phyloP scores from a whole-genome alignment of 1,140 invertebrate genomes.

The Cyphomyrmex costatus region DNA sequence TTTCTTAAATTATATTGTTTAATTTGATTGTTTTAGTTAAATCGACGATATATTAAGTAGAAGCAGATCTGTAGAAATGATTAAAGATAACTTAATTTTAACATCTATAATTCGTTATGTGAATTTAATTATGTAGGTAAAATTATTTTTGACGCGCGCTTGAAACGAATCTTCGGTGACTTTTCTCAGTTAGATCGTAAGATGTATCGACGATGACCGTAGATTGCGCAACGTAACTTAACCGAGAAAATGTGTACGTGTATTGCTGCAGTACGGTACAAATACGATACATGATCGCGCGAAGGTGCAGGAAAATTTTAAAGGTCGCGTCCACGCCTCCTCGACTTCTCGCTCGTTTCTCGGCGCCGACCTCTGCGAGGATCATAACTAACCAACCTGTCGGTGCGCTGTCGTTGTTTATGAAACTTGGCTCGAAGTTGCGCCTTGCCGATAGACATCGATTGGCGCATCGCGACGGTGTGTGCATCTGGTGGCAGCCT shows the following conservation, averaged over 20 bases:
- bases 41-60: no score
- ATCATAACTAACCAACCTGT: conserved; percentile 81
- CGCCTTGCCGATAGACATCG: conserved; percentile 51
- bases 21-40: no score
- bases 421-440: conserved; percentile 71
- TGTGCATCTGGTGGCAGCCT: conserved; percentile 62
- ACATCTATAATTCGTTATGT: neutral
- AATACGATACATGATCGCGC: conserved; percentile 58
- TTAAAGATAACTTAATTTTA: no score
- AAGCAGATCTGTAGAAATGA: no score
- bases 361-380: conserved; percentile 65
- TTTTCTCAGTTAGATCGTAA: neutral
- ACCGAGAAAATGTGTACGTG: conserved; percentile 13
- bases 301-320: conserved; percentile 80
- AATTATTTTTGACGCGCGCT: conserved; percentile 1
- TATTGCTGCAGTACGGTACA: conserved; percentile 45
- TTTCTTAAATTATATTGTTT: no score
- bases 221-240: conserved; percentile 61
- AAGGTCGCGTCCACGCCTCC: conserved; percentile 82
- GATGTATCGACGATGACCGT: conserved; percentile 49
- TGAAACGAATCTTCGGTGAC: neutral
- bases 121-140: neutral
- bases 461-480: conserved; percentile 68
- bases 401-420: conserved; percentile 76
- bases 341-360: conserved; percentile 59